Evolutionary conservation across 2,113 vertebrate species (phyloP), one percentile per base, ranked within the genome.

Genomic region (Oreochromis tanganicae): DNA sequence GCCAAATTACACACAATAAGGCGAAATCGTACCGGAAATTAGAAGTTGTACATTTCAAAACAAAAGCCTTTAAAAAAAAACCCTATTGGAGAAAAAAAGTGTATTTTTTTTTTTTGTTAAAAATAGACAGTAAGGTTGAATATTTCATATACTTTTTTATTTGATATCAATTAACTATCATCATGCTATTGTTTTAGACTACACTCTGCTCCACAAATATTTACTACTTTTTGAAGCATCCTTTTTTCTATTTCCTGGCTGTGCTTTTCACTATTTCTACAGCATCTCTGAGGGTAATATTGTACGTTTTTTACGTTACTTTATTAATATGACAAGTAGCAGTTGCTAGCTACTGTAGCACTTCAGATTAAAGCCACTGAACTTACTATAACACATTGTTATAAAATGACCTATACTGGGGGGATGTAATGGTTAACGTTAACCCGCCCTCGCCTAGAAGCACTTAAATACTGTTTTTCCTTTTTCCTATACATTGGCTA

Each of bases 21-120:
- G 24, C 6, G 71, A 68, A 87, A 41, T 16, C 1, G 5, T 2
- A 63, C 66, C 88, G 92, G 94, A 93, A 88, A 85, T 84, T 50
- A 11, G 2, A 5, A 52, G n/a, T 38, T 4, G 4, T 1, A 10
- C 13, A 57, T 34, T 92, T 83, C 89, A 94, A 90, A 94, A 92
- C 57, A 94, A 93, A 90, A 14, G 46, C 16, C 2, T 5, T 50
- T 12, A 8, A 32, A 1, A 12, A 32, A 1, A 12, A 14, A 41
- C 2, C 34, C 12, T 14, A 12, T 24, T 84, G 81, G 61, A 7
- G 34, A 7, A 32, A 27, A 17, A 43, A 2, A 5, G 17, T 17
- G 2, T 43, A 3, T 11, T 6, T 3, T 11, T 19, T n/a, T n/a
- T 48, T 19, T 48, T 68, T 12, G 0, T 4, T 75, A 32, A 50